phyloP scores from a whole-genome alignment of 92 coral and sea anemone species.

The Palythoa grandiflora region DNA sequence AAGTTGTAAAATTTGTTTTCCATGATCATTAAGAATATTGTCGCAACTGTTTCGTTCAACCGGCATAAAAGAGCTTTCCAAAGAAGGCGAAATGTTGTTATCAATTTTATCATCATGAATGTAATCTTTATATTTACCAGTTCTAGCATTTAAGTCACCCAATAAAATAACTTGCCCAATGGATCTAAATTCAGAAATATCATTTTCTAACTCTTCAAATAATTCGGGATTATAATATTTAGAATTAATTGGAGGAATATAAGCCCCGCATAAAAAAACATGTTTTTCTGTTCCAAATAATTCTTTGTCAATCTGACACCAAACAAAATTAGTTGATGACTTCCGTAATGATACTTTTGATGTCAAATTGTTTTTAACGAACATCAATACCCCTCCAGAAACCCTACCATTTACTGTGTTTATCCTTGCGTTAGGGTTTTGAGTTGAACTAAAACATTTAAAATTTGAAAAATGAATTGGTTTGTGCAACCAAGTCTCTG shows the following conservation, averaged over 20 bases:
- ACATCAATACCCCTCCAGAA: too few species aligned
- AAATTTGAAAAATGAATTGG: too few species aligned
- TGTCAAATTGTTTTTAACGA: too few species aligned
- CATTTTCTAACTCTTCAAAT: background rate
- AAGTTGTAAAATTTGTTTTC: too few species aligned
- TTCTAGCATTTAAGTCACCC: background rate
- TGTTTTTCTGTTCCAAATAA: background rate
- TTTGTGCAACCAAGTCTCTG: conserved; percentile 36
- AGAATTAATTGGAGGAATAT: background rate
- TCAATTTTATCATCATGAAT: background rate
- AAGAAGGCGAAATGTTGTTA: too few species aligned
- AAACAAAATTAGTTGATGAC: background rate
- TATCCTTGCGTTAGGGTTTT: too few species aligned
- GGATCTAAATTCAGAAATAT: background rate
- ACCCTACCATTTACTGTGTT: too few species aligned
- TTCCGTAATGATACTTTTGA: too few species aligned
- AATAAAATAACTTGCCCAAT: background rate
- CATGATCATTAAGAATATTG: too few species aligned
- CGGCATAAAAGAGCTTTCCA: too few species aligned
- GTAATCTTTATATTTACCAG: background rate
- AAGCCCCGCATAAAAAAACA: background rate
- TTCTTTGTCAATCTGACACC: background rate
- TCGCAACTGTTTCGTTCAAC: too few species aligned
- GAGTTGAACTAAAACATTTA: too few species aligned
- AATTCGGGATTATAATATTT: background rate